Evolutionary conservation across 1,140 invertebrate species (phyloP).

Genomic region (Ceratina calcarata): DNA sequence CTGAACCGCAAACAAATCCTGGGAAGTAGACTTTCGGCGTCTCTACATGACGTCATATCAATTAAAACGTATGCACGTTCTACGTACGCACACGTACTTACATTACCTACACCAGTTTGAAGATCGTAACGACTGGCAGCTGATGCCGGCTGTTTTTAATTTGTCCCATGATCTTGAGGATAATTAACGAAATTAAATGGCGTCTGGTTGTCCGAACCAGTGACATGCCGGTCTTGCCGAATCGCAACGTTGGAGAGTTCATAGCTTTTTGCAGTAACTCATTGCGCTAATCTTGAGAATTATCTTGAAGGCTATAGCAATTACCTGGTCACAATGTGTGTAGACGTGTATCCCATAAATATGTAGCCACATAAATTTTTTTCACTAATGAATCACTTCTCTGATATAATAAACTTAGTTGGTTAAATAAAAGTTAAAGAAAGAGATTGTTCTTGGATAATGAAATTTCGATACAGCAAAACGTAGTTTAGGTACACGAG

Average conservation of each 20-base stretch:
- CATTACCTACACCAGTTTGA: background rate
- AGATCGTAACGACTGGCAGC: constrained; percentile 54
- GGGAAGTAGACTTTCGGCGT: constrained; percentile 45
- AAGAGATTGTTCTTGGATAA: background rate
- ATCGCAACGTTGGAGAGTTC: background rate
- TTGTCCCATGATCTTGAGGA: constrained; percentile 30
- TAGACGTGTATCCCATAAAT: too few relatives aligned
- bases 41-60: constrained; percentile 60
- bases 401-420: background rate
- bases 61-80: constrained; percentile 58
- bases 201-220: background rate
- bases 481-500: too few relatives aligned
- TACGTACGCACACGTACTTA: constrained; percentile 12
- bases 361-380: too few relatives aligned
- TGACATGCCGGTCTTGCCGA: background rate
- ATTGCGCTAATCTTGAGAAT: too few relatives aligned
- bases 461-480: too few relatives aligned
- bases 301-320: too few relatives aligned
- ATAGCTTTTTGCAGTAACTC: too few relatives aligned
- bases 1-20: constrained; percentile 52
- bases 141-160: constrained; percentile 58
- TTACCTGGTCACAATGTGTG: too few relatives aligned
- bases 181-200: constrained; percentile 60
- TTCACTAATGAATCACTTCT: too few relatives aligned
- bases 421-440: too few relatives aligned